phyloP scores from a whole-genome alignment of 2,113 vertebrate species.

The Urocitellus parryii region DNA sequence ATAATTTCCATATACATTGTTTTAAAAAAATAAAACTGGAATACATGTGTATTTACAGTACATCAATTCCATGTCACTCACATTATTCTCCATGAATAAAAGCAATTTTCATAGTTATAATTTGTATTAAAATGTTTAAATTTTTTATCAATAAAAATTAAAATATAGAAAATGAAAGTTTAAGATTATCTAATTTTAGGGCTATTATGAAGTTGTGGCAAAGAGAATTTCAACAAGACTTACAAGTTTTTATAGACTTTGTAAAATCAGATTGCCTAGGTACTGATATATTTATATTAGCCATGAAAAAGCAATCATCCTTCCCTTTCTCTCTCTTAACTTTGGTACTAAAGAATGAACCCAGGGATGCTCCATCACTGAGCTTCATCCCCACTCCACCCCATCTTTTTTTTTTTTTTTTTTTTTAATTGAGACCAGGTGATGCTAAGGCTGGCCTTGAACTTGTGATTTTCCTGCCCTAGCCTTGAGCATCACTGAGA shows the following conservation, averaged over 20 bases:
- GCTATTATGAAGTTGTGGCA: neutral
- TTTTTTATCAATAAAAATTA: neutral
- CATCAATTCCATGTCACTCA: neutral
- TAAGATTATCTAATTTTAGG: neutral
- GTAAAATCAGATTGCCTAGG: neutral
- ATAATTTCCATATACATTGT: neutral
- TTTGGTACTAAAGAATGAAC: neutral
- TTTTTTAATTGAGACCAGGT: neutral
- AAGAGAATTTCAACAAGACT: neutral
- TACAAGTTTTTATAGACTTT: neutral
- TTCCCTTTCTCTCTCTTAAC: neutral
- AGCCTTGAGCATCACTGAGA: neutral
- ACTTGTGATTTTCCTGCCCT: neutral
- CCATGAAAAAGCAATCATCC: neutral
- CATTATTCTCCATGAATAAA: neutral
- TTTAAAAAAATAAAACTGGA: neutral
- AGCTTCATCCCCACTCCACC: neutral
- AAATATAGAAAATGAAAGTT: neutral
- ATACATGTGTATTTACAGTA: neutral
- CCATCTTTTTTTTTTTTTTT: neutral
- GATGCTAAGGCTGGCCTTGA: neutral
- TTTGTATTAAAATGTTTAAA: constrained; percentile 20
- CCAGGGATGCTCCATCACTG: neutral
- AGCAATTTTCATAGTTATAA: neutral
- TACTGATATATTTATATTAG: neutral